phyloP scores from a whole-genome alignment of 2,113 vertebrate genomes.

The Butorides virescens region DNA sequence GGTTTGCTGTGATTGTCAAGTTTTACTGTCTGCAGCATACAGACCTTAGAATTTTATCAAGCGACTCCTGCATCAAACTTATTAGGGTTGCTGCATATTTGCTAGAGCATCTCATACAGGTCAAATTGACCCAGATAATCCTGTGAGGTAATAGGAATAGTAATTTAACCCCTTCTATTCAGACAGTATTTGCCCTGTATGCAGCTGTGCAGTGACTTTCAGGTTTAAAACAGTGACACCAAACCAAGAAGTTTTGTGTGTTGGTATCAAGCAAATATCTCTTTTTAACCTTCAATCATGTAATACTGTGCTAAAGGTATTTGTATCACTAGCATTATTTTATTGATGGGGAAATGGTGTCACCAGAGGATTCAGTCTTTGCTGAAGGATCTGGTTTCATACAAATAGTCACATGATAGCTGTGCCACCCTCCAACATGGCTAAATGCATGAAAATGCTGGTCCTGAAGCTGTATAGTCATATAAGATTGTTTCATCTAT shows the following conservation, averaged over 20 bases:
- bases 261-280: neutral
- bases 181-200: neutral
- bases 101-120: neutral
- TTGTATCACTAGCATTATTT: neutral
- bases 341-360: constrained; percentile 5
- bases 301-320: neutral
- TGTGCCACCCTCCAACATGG: neutral
- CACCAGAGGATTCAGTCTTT: neutral
- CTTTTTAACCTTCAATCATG: neutral
- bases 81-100: neutral
- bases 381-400: neutral
- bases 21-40: neutral
- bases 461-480: neutral
- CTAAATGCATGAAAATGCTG: neutral
- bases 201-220: neutral
- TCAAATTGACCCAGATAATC: neutral
- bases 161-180: neutral
- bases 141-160: neutral
- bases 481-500: neutral
- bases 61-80: neutral
- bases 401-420: neutral
- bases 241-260: neutral
- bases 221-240: neutral
- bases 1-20: neutral
- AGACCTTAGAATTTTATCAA: neutral